Evolutionary conservation across 2,797 vertebrate species (phyloP), one percentile per base, ranked within the genome.

Genomic region (Tamandua tetradactyla): DNA sequence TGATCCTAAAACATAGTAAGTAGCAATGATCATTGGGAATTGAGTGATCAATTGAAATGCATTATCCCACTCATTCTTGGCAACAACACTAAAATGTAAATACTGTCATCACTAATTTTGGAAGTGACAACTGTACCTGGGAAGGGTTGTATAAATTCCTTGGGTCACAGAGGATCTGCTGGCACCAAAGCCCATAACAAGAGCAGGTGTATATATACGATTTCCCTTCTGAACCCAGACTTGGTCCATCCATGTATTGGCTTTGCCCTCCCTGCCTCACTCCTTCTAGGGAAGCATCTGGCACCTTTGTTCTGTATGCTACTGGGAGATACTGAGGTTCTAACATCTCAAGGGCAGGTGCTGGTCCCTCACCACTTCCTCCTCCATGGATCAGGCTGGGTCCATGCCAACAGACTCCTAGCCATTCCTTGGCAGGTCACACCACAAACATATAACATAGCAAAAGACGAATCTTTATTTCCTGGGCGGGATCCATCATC

Each of bases 121-220:
- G 72, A 64, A 71, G 11, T 3, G 13, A 42, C 10, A 78, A 14
- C 23, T 3, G 12, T 20, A 7, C 12, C 7, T 35, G 30, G 79
- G 3, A 7, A 27, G 3, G 23, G 61, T 11, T 27, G 12, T 15
- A 3, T 35, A 4, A 18, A 7, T 17, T 42, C 42, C 35, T 27
- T 18, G 6, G 17, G 1, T 32, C 27, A 8, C 23, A 0, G 0
- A 32, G 57, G 44, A 35, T 4, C 35, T 37, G 1, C 20, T 20
- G 72, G 37, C 25, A 35, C 66, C 79, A 13, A 2, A n/a, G 74
- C 20, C 76, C 35, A 7, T 8, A 23, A 27, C 8, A 27, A 27
- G 14, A 76, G 7, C 32, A 44, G 23, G 2, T 30, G 37, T 3
- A 2, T 4, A 4, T 1, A 4, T 3, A n/a, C n/a, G 37, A 17